Conservation (phyloP, 2,113 vertebrate genomes). For the Seriola aureovittata region DNA sequence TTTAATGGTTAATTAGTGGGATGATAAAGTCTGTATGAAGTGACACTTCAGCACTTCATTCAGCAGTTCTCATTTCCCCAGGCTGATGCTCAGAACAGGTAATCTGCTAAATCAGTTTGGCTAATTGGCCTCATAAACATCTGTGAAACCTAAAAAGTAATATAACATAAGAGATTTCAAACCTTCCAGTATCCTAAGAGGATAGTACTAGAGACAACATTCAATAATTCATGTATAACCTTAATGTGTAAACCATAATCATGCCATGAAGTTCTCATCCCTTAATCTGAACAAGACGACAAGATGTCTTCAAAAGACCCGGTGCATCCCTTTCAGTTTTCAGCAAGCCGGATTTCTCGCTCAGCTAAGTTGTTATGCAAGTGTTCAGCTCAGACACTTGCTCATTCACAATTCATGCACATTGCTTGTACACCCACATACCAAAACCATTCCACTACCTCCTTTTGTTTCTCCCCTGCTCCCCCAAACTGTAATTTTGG, state of each 20-base stretch:
- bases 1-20: slow-evolving; percentile 30
- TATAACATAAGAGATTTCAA: slow-evolving; percentile 25
- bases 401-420: slow-evolving; percentile 79
- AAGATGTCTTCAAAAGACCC: slow-evolving; percentile 61
- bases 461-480: not conserved
- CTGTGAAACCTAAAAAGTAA: slow-evolving; percentile 33
- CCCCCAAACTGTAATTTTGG: slow-evolving; percentile 49
- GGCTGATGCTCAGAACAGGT: slow-evolving; percentile 43
- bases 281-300: slow-evolving; percentile 65
- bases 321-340: slow-evolving; percentile 48
- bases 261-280: slow-evolving; percentile 37
- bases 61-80: slow-evolving; percentile 18
- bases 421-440: slow-evolving; percentile 62
- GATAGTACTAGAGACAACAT: slow-evolving; percentile 25
- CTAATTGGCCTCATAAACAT: slow-evolving; percentile 41
- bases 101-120: slow-evolving; percentile 36
- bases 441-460: slow-evolving; percentile 42
- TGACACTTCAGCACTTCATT: slow-evolving; percentile 25
- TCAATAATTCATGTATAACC: slow-evolving; percentile 60
- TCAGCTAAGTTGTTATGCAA: slow-evolving; percentile 69
- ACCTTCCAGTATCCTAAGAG: slow-evolving; percentile 32
- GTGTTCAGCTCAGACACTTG: slow-evolving; percentile 64
- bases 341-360: slow-evolving; percentile 43
- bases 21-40: slow-evolving; percentile 41
- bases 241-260: slow-evolving; percentile 48